Conservation (phyloP, 37 sponge, comb jelly and placozoan species). For the Ianthella basta region DNA sequence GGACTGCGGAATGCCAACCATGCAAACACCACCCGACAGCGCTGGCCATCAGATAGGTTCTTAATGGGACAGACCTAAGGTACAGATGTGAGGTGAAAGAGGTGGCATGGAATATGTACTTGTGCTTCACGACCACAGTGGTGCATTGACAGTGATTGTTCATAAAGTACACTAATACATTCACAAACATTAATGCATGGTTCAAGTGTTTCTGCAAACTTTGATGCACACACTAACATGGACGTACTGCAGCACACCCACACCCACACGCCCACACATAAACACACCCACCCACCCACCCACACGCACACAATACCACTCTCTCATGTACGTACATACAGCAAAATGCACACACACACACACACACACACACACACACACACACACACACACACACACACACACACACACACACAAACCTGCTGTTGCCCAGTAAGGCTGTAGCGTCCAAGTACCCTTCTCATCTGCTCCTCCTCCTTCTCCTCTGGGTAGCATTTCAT, state of each 20-base stretch:
- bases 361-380: not conserved
- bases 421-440: slow-evolving; percentile 93
- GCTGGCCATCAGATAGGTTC: slow-evolving; percentile 92
- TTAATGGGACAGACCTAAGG: slow-evolving; percentile 84
- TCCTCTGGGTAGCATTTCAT: slow-evolving; percentile 92
- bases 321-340: too few species aligned
- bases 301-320: too few species aligned
- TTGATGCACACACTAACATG: too few species aligned
- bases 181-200: too few species aligned
- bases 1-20: slow-evolving; percentile 91
- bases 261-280: too few species aligned
- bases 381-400: not conserved
- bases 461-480: slow-evolving; percentile 90
- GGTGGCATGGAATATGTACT: not conserved
- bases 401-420: slow-evolving; percentile 26
- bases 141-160: too few species aligned
- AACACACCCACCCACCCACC: too few species aligned
- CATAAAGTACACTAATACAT: too few species aligned
- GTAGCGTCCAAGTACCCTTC: slow-evolving; percentile 84
- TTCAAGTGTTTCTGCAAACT: too few species aligned
- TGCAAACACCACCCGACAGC: slow-evolving; percentile 92
- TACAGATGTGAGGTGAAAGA: not conserved
- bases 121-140: too few species aligned
- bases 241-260: too few species aligned
- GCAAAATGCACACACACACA: too few species aligned